Conservation (phyloP, 2,888 invertebrate species). For the Trissoscelio sp. region DNA sequence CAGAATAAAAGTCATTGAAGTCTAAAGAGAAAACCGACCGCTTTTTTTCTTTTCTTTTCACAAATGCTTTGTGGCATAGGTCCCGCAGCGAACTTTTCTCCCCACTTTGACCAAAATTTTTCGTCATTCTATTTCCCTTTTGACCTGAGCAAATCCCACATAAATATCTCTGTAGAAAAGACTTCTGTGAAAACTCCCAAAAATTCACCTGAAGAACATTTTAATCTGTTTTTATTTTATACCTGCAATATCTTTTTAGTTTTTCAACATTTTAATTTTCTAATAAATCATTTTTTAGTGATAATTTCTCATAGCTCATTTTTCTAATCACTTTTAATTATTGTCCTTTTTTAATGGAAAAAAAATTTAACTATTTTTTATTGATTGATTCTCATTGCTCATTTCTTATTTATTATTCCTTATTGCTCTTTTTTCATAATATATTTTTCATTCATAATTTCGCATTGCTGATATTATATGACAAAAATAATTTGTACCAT, state of each 20-base stretch:
- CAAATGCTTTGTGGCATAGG: no score
- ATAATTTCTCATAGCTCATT: no score
- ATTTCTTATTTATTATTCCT: no score
- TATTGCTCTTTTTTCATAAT: no score
- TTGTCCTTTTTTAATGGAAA: no score
- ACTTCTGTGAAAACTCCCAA: not conserved
- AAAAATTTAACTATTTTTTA: no score
- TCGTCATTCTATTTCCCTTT: not conserved
- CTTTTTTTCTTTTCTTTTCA: not conserved
- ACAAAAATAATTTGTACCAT: not conserved
- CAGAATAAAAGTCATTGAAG: not conserved
- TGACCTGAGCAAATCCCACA: constrained; percentile 10
- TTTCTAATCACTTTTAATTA: no score
- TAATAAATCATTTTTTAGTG: no score
- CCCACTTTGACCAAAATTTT: not conserved
- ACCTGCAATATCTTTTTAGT: not conserved
- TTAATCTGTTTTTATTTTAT: not conserved
- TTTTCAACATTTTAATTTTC: not conserved
- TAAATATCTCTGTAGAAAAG: not conserved
- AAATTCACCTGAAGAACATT: not conserved
- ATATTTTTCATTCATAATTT: no score
- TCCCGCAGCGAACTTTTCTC: not conserved
- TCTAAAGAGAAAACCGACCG: not conserved
- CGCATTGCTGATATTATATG: not conserved
- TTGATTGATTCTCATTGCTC: no score